Evolutionary conservation across 2,113 vertebrate genomes (phyloP).

Genomic region (Chrysemys picta): DNA sequence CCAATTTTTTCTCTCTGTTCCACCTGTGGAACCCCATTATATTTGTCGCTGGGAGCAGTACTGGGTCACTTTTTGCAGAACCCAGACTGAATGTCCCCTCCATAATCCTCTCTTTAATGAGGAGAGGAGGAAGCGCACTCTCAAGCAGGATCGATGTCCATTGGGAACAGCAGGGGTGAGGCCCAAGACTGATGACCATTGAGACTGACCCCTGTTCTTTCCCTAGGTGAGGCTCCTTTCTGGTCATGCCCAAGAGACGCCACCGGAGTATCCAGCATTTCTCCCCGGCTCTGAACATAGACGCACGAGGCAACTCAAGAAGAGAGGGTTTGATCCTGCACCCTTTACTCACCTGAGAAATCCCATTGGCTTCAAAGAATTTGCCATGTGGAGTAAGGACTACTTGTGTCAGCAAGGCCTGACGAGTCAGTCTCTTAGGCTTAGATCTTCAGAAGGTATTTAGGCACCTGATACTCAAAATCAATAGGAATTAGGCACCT

Average conservation of each 20-base stretch:
- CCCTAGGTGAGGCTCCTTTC: neutral
- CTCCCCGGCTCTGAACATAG: neutral
- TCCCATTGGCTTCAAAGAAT: neutral
- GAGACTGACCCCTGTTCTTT: neutral
- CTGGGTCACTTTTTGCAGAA: neutral
- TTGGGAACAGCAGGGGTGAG: neutral
- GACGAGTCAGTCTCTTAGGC: neutral
- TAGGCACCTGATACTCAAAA: neutral
- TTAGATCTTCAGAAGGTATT: neutral
- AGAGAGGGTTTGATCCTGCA: neutral
- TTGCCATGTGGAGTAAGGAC: neutral
- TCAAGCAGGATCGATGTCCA: neutral
- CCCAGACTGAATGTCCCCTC: neutral
- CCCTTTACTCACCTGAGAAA: neutral
- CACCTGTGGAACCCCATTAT: neutral
- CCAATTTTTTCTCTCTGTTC: neutral
- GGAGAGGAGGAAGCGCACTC: neutral
- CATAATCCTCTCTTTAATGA: neutral
- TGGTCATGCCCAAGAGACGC: neutral
- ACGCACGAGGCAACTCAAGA: neutral
- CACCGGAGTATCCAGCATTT: neutral
- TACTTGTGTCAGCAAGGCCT: neutral
- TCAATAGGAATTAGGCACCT: neutral
- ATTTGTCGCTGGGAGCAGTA: neutral
- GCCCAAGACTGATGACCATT: neutral